A percentile compares a stretch with the other conserved stretches of the same genome.
phyloP scores from a whole-genome alignment of 2,797 vertebrate genomes.

The Dicrostonyx torquatus region DNA sequence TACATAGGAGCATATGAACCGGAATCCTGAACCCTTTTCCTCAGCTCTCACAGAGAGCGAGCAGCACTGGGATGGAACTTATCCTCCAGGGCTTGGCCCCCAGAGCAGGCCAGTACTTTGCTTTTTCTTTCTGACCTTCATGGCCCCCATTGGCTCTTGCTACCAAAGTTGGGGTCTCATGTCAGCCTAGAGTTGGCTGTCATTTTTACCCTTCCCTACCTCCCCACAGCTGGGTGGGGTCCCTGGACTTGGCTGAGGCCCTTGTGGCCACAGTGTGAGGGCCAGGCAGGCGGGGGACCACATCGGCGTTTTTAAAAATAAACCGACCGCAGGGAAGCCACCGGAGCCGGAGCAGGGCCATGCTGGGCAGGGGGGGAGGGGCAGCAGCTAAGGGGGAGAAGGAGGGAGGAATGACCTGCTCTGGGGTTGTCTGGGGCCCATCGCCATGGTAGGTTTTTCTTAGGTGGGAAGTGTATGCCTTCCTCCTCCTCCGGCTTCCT shows the following conservation, averaged over 20 bases:
- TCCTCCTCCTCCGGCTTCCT: background rate
- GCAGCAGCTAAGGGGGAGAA: slow-evolving; percentile 51
- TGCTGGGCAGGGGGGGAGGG: slow-evolving; percentile 74
- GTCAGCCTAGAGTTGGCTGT: slow-evolving; percentile 57
- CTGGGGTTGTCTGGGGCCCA: slow-evolving; percentile 75
- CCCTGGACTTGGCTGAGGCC: slow-evolving; percentile 81
- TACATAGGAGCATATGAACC: background rate
- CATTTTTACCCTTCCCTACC: slow-evolving; percentile 65
- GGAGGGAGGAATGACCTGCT: slow-evolving; percentile 73
- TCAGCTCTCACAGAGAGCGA: background rate
- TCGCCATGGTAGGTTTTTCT: slow-evolving; percentile 44
- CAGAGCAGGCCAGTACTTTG: background rate
- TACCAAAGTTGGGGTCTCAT: slow-evolving; percentile 66
- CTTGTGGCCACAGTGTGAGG: slow-evolving; percentile 82
- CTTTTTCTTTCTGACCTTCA: background rate
- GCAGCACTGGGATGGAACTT: background rate
- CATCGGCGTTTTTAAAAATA: slow-evolving; percentile 84
- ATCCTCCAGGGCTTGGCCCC: background rate
- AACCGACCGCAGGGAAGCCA: slow-evolving; percentile 83
- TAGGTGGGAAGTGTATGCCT: slow-evolving; percentile 64
- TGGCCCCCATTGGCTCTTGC: background rate
- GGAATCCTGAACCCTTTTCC: background rate
- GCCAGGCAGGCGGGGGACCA: slow-evolving; percentile 75
- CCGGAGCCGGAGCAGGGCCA: slow-evolving; percentile 77
- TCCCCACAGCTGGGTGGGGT: slow-evolving; percentile 81